Conservation (phyloP, 1,140 invertebrate species). For the Chrysopa pallens region DNA sequence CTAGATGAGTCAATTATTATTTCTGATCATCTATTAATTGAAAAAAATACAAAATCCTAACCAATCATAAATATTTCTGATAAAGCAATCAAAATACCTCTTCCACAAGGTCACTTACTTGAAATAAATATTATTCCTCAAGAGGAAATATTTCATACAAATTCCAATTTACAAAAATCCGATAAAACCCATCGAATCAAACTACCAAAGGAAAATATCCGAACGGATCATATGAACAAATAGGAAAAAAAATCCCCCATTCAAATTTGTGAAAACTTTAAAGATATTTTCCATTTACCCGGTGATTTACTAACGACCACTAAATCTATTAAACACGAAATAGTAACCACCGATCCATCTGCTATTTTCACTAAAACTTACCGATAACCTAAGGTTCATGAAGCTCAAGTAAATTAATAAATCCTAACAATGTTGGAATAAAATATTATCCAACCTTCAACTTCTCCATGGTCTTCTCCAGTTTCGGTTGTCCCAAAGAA, state of each 20-base stretch:
- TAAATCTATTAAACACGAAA: conserved; percentile 9
- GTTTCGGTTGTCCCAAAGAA: conserved; percentile 16
- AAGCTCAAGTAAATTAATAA: conserved; percentile 11
- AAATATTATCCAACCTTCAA: conserved; percentile 7
- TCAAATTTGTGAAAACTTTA: conserved; percentile 5
- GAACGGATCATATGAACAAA: not conserved
- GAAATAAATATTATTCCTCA: not conserved
- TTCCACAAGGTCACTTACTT: not conserved
- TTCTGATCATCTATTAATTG: no score
- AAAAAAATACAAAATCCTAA: no score
- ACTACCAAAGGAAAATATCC: not conserved
- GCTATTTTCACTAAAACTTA: conserved; percentile 14
- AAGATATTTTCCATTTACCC: conserved; percentile 9
- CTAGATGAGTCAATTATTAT: not conserved
- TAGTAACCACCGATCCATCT: conserved; percentile 7
- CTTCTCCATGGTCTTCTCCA: conserved; percentile 10
- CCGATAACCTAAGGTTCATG: conserved; percentile 15
- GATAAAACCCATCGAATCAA: not conserved
- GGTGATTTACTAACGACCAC: conserved; percentile 8
- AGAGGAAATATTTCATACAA: not conserved
- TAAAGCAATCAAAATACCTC: not conserved
- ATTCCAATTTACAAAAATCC: not conserved
- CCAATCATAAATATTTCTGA: no score
- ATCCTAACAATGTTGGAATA: conserved; percentile 7
- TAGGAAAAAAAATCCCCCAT: conserved; percentile 3